Conservation (phyloP, 2,888 invertebrate species). For the Macaria liturata region DNA sequence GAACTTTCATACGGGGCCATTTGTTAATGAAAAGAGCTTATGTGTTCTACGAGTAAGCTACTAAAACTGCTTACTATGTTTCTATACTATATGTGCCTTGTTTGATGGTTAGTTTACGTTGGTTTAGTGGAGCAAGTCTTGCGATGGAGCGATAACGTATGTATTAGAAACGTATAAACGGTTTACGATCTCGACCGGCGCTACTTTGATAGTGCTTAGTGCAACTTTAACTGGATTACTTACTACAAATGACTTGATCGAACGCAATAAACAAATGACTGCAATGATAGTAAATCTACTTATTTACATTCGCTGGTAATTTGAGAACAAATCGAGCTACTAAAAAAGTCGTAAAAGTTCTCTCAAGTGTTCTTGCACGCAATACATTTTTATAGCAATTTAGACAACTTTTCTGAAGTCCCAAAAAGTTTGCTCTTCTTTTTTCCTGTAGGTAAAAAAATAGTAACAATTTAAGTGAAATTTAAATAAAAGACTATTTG, state of each 20-base stretch:
- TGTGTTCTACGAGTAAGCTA: conserved; percentile 22
- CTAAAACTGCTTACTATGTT: conserved; percentile 26
- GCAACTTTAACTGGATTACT: conserved; percentile 18
- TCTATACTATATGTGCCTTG: conserved; percentile 16
- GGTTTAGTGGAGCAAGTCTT: conserved; percentile 13
- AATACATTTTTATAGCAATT: too few relatives aligned
- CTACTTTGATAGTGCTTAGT: conserved; percentile 17
- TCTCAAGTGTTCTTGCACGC: too few relatives aligned
- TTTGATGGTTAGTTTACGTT: conserved; percentile 11
- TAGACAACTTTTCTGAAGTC: too few relatives aligned
- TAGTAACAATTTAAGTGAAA: too few relatives aligned
- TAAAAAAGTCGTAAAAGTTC: too few relatives aligned
- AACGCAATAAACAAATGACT: conserved; percentile 11
- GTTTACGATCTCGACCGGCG: conserved; percentile 16
- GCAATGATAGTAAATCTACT: conserved; percentile 3
- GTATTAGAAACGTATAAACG: conserved; percentile 23
- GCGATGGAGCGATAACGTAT: conserved; percentile 18
- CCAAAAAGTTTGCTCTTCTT: too few relatives aligned
- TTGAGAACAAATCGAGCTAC: neutral
- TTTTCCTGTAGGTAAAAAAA: too few relatives aligned
- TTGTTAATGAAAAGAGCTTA: conserved; percentile 22
- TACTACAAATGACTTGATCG: conserved; percentile 10
- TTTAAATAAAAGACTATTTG: too few relatives aligned
- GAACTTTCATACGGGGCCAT: conserved; percentile 15
- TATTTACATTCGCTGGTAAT: neutral